A percentile compares a stretch with the other conserved stretches of the same genome.
phyloP scores from a whole-genome alignment of 2,888 invertebrate genomes.

The Digitonthophagus gazella region DNA sequence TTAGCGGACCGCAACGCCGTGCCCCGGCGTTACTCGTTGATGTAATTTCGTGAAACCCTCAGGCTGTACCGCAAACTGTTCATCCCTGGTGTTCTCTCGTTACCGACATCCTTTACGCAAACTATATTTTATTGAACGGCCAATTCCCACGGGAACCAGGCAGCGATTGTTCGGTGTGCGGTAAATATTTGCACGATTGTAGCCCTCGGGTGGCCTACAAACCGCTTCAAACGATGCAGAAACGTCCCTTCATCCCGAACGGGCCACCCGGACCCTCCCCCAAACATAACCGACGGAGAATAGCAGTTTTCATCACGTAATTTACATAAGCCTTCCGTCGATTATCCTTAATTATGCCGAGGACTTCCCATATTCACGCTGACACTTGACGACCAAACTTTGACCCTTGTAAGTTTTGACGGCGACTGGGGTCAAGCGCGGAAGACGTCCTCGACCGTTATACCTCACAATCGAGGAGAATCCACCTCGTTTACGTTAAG shows the following conservation, averaged over 20 bases:
- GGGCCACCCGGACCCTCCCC: neutral
- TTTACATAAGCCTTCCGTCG: conserved; percentile 36
- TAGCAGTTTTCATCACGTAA: conserved; percentile 33
- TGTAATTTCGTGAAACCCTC: neutral
- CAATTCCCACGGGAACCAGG: neutral
- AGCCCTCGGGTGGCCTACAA: neutral
- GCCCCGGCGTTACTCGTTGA: neutral
- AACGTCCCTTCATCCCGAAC: neutral
- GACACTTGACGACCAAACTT: conserved; percentile 20
- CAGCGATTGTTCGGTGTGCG: neutral
- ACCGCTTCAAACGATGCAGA: neutral
- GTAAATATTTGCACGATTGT: neutral
- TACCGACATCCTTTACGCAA: neutral
- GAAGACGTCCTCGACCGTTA: neutral
- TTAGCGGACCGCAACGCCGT: neutral
- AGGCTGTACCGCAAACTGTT: neutral
- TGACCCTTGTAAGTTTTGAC: conserved; percentile 19
- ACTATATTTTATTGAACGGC: neutral
- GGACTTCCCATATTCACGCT: conserved; percentile 22
- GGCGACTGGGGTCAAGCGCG: neutral
- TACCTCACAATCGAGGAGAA: neutral
- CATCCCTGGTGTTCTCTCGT: neutral
- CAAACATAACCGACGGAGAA: conserved; percentile 19
- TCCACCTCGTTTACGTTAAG: neutral
- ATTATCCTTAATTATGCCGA: conserved; percentile 35